A percentile compares a stretch with the other conserved stretches of the same genome.
Evolutionary conservation across 2,888 invertebrate species (phyloP).

Genomic region (Metellina segmentata): DNA sequence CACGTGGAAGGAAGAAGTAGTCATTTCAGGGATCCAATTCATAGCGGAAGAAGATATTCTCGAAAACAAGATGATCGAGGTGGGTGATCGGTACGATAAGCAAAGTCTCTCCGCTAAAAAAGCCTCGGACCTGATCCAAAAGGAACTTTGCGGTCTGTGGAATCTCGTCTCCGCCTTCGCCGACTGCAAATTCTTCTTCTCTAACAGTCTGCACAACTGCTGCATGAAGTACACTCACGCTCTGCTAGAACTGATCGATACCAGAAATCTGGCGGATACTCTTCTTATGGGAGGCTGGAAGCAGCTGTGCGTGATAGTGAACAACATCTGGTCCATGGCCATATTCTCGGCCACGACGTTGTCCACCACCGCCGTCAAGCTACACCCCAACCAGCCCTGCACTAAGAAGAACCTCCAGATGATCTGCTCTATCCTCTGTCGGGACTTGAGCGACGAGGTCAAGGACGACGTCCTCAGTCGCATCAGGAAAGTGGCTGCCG

Average conservation of each 20-base stretch:
- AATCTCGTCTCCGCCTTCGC: constrained; percentile 7
- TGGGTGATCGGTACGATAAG: constrained; percentile 33
- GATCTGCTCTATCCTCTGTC: constrained; percentile 23
- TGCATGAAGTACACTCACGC: constrained; percentile 36
- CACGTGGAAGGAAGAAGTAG: constrained; percentile 19
- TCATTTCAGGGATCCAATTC: not conserved
- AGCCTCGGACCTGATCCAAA: constrained; percentile 27
- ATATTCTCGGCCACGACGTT: constrained; percentile 20
- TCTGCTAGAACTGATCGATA: constrained; percentile 27
- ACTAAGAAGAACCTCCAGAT: constrained; percentile 30
- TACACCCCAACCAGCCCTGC: not conserved
- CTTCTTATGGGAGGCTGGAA: constrained; percentile 15
- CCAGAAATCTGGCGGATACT: not conserved
- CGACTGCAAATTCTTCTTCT: constrained; percentile 9
- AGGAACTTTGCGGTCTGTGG: constrained; percentile 33
- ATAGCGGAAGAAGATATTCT: constrained; percentile 28
- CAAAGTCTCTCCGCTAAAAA: constrained; percentile 27
- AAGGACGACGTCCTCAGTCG: not conserved
- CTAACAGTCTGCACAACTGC: constrained; percentile 15
- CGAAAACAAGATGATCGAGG: constrained; percentile 14
- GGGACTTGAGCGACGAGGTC: constrained; percentile 19
- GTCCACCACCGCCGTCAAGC: not conserved
- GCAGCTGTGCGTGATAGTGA: constrained; percentile 40
- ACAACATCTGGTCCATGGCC: constrained; percentile 59
- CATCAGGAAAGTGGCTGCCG: not conserved